Conservation (phyloP, 2,888 invertebrate species). For the Leptarthrus brevirostris region DNA sequence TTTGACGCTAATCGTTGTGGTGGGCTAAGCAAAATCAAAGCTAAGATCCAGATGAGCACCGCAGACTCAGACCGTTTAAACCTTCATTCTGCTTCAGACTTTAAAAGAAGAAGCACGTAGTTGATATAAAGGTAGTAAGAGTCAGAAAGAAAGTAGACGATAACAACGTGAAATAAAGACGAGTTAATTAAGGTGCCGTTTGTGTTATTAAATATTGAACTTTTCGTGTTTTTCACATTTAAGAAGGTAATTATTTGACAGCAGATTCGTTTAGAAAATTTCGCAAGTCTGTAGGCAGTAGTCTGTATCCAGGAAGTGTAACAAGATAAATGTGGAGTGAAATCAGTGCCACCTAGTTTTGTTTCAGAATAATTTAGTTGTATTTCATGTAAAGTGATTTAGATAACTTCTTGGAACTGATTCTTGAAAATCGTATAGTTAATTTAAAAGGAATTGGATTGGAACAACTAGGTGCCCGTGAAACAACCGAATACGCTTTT, state of each 20-base stretch:
- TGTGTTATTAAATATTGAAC: neutral
- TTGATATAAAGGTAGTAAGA: neutral
- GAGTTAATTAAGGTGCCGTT: neutral
- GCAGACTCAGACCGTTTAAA: neutral
- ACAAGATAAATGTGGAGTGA: neutral
- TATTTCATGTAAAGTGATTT: too few species aligned
- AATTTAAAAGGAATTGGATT: too few species aligned
- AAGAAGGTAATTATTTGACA: neutral
- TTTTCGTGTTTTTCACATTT: neutral
- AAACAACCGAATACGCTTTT: too few species aligned
- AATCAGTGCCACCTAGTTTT: too few species aligned
- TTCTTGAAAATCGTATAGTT: too few species aligned
- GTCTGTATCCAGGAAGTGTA: neutral
- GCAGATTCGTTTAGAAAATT: neutral
- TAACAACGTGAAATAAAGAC: neutral
- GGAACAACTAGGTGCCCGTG: too few species aligned
- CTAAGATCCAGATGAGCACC: slow-evolving; percentile 15
- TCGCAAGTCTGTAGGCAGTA: neutral
- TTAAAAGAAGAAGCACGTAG: slow-evolving; percentile 24
- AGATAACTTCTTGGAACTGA: too few species aligned
- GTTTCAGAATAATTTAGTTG: too few species aligned
- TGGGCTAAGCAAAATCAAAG: slow-evolving; percentile 20
- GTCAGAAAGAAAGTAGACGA: neutral
- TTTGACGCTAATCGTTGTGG: neutral
- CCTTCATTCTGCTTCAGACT: slow-evolving; percentile 11